Percentiles rank a stretch among this genome's conserved stretches.
Evolutionary conservation across 2,888 invertebrate species (phyloP).

Genomic region (Drosophila maculinotata): DNA sequence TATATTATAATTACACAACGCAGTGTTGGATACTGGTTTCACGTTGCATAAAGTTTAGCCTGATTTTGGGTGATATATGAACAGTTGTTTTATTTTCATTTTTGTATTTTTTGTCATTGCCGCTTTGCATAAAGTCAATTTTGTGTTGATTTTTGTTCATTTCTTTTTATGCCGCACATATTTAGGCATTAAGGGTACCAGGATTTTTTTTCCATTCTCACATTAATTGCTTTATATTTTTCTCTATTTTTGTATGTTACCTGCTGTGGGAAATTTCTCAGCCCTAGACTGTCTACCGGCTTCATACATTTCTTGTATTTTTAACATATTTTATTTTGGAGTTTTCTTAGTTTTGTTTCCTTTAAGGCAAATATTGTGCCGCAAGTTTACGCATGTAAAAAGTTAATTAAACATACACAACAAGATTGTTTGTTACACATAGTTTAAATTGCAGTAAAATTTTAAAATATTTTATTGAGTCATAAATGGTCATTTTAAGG

Average conservation of each 20-base stretch:
- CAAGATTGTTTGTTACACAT: neutral
- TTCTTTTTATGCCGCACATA: constrained; percentile 27
- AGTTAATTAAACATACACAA: constrained; percentile 61
- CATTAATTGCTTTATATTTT: constrained; percentile 31
- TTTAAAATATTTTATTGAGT: no score
- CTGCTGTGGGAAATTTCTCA: neutral
- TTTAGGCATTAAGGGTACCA: constrained; percentile 23
- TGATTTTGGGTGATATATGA: constrained; percentile 60
- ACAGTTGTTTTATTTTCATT: constrained; percentile 2
- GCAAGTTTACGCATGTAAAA: constrained; percentile 30
- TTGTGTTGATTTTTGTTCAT: constrained; percentile 35
- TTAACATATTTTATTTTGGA: constrained; percentile 32
- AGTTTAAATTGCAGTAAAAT: neutral
- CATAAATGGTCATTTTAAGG: no score
- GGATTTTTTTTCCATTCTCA: constrained; percentile 10
- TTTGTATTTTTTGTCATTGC: constrained; percentile 18
- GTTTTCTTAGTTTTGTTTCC: neutral
- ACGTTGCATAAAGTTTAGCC: constrained; percentile 38
- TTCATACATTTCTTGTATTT: constrained; percentile 29
- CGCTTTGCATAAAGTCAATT: constrained; percentile 50
- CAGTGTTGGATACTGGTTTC: constrained; percentile 26
- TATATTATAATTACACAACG: constrained; percentile 73
- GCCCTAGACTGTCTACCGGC: constrained; percentile 8
- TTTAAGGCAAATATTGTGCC: constrained; percentile 4
- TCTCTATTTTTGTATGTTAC: constrained; percentile 7